Evolutionary conservation across 2,888 invertebrate species (phyloP).

Genomic region (Molorchus minor): DNA sequence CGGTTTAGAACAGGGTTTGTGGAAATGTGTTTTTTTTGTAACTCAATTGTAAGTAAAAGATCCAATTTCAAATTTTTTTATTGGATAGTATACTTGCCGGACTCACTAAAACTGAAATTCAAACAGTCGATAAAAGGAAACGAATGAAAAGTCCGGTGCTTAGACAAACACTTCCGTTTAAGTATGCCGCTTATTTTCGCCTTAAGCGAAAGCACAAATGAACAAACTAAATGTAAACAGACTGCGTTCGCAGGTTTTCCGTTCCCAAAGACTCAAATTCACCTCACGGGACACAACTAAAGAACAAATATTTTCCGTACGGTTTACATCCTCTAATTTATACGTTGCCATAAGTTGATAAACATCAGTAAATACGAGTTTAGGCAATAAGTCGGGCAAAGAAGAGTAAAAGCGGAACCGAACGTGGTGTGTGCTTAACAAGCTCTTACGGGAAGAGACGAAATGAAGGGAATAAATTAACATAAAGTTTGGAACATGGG

Average conservation of each 20-base stretch:
- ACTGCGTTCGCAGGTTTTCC: not conserved
- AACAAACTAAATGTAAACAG: not conserved
- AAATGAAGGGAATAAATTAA: slow-evolving; percentile 61
- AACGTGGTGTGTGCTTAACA: slow-evolving; percentile 48
- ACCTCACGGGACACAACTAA: slow-evolving; percentile 17
- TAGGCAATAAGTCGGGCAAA: slow-evolving; percentile 32
- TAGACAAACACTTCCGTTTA: not conserved
- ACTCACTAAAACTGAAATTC: too few relatives aligned
- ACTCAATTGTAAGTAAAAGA: not conserved
- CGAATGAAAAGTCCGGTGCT: not conserved
- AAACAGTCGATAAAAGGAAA: too few relatives aligned
- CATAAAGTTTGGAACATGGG: slow-evolving; percentile 46
- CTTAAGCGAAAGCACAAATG: not conserved
- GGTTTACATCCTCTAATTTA: slow-evolving; percentile 37
- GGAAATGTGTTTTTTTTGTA: not conserved
- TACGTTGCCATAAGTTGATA: slow-evolving; percentile 47
- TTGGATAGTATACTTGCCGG: not conserved
- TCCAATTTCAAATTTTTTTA: not conserved
- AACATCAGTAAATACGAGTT: slow-evolving; percentile 46
- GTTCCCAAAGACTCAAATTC: not conserved
- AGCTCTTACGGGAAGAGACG: slow-evolving; percentile 52
- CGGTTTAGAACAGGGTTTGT: too few relatives aligned
- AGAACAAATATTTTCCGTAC: slow-evolving; percentile 13
- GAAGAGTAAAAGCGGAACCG: slow-evolving; percentile 38
- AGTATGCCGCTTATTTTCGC: not conserved